These are phyloP conservation scores for Oncorhynchus keta DNA, from an alignment of 2,113 vertebrate species.

Conservation along the genomic window DNA sequence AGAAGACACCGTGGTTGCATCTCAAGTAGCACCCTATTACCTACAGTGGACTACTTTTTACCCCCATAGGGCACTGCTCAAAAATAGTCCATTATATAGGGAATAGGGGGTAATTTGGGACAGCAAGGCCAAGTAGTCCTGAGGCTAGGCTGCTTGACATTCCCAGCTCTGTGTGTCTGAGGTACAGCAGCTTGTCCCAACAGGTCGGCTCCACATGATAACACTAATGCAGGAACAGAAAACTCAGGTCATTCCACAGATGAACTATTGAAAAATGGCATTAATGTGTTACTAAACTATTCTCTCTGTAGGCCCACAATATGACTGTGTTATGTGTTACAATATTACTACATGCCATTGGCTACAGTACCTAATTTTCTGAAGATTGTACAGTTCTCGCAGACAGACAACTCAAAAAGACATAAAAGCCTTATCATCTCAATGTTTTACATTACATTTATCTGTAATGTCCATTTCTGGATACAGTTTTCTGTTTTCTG, in stretches of 20 bases:
- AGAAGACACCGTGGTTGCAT: too few relatives aligned
- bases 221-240: constrained; percentile 27
- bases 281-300: constrained; percentile 16
- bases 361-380: not conserved
- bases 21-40: too few relatives aligned
- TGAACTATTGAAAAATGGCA: not conserved
- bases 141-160: constrained; percentile 7
- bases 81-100: too few relatives aligned
- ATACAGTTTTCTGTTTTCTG: not conserved
- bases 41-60: too few relatives aligned
- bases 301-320: not conserved
- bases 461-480: not conserved
- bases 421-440: not conserved
- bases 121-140: not conserved
- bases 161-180: not conserved
- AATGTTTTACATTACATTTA: not conserved
- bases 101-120: not conserved
- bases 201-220: constrained; percentile 39
- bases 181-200: constrained; percentile 35
- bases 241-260: constrained; percentile 3
- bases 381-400: constrained; percentile 1
- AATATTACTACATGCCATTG: not conserved
- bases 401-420: not conserved
- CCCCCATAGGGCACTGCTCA: too few relatives aligned
- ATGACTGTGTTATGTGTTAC: not conserved